Percentiles rank a stretch among this genome's conserved stretches.
Conservation (phyloP, 2,888 invertebrate species). For the Acanthosepion esculentum region DNA sequence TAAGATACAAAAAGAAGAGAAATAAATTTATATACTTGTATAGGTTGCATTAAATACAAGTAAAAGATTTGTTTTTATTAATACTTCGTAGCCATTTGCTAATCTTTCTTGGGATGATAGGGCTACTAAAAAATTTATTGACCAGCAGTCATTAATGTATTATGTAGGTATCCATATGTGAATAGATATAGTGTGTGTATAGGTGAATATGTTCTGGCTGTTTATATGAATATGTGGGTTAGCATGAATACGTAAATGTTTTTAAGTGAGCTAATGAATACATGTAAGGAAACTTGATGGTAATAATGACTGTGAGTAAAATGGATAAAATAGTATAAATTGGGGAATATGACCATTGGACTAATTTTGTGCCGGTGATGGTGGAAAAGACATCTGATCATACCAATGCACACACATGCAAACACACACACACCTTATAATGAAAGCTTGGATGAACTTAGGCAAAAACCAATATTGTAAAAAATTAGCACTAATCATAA, state of each 20-base stretch:
- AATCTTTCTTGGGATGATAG: slow-evolving; percentile 17
- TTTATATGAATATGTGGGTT: background rate
- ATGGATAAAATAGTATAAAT: background rate
- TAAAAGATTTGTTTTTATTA: background rate
- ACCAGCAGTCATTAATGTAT: background rate
- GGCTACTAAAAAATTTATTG: slow-evolving; percentile 8
- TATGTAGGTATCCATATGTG: background rate
- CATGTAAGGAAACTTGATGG: background rate
- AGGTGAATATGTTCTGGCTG: background rate
- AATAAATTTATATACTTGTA: background rate
- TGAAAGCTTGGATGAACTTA: too few relatives aligned
- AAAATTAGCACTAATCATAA: too few relatives aligned
- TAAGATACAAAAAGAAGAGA: background rate
- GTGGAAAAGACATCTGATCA: too few relatives aligned
- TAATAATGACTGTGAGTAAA: background rate
- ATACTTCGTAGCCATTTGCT: background rate
- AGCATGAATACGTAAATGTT: background rate
- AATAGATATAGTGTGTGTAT: background rate
- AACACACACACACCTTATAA: too few relatives aligned
- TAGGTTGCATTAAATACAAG: background rate
- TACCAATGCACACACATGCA: too few relatives aligned
- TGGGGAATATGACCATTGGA: too few relatives aligned
- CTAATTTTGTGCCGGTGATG: too few relatives aligned
- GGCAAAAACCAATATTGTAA: too few relatives aligned
- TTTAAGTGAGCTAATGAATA: background rate